phyloP scores from a whole-genome alignment of 2,888 invertebrate species.

The Polietes domitor region DNA sequence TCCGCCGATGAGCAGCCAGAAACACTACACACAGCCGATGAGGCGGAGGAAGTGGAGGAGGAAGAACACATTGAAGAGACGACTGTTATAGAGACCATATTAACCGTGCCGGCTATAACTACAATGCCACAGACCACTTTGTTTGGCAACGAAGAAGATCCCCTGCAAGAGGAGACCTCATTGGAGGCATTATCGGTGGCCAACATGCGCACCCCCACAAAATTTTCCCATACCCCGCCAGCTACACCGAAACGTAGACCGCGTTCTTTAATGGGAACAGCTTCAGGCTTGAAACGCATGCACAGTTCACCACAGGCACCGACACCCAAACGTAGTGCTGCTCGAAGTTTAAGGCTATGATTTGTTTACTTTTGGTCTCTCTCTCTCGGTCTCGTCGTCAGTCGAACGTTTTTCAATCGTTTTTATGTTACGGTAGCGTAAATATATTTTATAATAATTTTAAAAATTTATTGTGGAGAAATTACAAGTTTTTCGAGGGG shows the following conservation, averaged over 20 bases:
- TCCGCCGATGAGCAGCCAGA: slow-evolving; percentile 53
- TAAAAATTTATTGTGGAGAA: not conserved
- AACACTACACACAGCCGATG: slow-evolving; percentile 4
- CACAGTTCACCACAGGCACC: slow-evolving; percentile 55
- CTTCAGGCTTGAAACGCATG: slow-evolving; percentile 66
- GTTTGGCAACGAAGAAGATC: slow-evolving; percentile 50
- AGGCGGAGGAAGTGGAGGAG: too few relatives aligned
- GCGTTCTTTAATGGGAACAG: slow-evolving; percentile 57
- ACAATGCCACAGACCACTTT: slow-evolving; percentile 35
- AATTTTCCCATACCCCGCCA: slow-evolving; percentile 67
- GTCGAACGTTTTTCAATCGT: slow-evolving; percentile 2
- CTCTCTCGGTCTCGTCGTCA: too few relatives aligned
- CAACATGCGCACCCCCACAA: slow-evolving; percentile 68
- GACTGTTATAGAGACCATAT: slow-evolving; percentile 57
- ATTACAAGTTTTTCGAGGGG: slow-evolving; percentile 31
- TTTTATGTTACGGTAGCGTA: not conserved
- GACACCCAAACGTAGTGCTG: slow-evolving; percentile 69
- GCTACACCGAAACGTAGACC: slow-evolving; percentile 69
- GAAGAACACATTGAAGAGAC: slow-evolving; percentile 51
- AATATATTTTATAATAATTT: not conserved
- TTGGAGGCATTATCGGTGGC: slow-evolving; percentile 52
- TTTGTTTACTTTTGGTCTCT: slow-evolving; percentile 31
- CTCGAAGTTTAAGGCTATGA: slow-evolving; percentile 69
- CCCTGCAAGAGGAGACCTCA: slow-evolving; percentile 54
- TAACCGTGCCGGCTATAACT: slow-evolving; percentile 32